A percentile compares a stretch with the other conserved stretches of the same genome.
Evolutionary conservation across 1,140 invertebrate species (phyloP).

Genomic region (Euborellia annulipes): DNA sequence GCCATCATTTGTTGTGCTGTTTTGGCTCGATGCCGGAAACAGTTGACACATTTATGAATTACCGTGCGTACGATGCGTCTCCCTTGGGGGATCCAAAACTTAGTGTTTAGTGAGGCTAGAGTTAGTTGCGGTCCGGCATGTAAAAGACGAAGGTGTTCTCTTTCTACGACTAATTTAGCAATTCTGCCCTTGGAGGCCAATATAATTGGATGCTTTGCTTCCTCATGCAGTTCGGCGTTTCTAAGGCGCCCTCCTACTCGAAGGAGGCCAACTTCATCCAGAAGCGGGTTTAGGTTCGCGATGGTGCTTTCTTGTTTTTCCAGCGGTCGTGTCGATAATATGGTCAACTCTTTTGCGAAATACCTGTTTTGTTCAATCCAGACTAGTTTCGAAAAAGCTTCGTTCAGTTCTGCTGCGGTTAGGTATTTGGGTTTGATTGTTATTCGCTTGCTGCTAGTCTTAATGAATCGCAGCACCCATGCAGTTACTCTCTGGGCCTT

Average conservation of each 20-base stretch:
- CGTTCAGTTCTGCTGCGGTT: constrained; percentile 1
- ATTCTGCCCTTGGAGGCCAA: constrained; percentile 15
- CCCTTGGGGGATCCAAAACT: constrained; percentile 1
- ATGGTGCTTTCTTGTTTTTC: constrained; percentile 6
- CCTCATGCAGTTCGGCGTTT: constrained; percentile 9
- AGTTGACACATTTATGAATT: constrained; percentile 19
- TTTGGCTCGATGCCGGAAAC: constrained; percentile 17
- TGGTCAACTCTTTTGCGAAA: constrained; percentile 4
- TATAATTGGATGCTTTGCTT: constrained; percentile 15
- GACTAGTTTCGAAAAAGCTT: not conserved
- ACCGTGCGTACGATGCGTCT: not conserved
- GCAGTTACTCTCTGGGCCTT: constrained; percentile 3
- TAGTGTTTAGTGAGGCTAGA: constrained; percentile 5
- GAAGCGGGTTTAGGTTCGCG: constrained; percentile 10
- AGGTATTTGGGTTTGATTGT: not conserved
- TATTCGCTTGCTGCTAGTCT: constrained; percentile 1
- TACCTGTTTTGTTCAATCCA: not conserved
- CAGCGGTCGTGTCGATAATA: not conserved
- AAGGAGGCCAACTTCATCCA: constrained; percentile 13
- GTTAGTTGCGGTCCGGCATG: constrained; percentile 23
- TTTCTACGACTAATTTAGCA: constrained; percentile 20
- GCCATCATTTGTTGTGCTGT: constrained; percentile 21
- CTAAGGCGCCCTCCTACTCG: constrained; percentile 16
- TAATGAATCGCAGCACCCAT: constrained; percentile 5
- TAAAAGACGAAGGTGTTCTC: constrained; percentile 19